Conservation (phyloP, 92 coral and sea anemone genomes). For the Micromussa lordhowensis region DNA sequence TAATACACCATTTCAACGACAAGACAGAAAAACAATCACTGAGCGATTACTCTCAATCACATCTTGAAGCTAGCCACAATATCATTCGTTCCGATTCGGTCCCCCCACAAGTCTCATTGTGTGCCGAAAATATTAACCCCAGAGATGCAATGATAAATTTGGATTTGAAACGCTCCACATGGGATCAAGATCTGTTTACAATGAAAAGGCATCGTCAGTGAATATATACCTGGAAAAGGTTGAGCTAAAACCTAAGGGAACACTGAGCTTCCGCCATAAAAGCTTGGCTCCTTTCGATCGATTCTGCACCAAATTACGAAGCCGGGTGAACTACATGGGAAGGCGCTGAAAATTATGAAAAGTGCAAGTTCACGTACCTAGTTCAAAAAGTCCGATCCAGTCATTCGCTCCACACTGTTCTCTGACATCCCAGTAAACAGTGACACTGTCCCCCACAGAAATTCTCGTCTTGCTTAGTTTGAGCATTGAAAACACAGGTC, state of each 20-base stretch:
- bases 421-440: constrained; percentile 95
- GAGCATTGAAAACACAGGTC: constrained; percentile 80
- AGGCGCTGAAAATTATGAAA: not conserved
- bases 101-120: constrained; percentile 3
- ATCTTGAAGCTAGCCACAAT: constrained; percentile 1
- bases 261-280: not conserved
- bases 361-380: constrained; percentile 70
- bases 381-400: constrained; percentile 97
- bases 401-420: constrained; percentile 90
- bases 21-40: constrained; percentile 1
- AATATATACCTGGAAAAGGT: not conserved
- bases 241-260: constrained; percentile 5
- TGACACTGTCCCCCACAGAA: constrained; percentile 97
- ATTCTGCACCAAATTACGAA: not conserved
- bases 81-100: not conserved
- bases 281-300: not conserved
- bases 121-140: not conserved
- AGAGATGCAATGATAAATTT: not conserved
- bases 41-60: not conserved
- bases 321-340: not conserved
- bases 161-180: not conserved
- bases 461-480: constrained; percentile 88
- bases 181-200: not conserved
- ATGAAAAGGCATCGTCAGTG: not conserved
- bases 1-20: constrained; percentile 5